Evolutionary conservation across 2,797 vertebrate genomes (phyloP).

Genomic region (Danionella dracula): DNA sequence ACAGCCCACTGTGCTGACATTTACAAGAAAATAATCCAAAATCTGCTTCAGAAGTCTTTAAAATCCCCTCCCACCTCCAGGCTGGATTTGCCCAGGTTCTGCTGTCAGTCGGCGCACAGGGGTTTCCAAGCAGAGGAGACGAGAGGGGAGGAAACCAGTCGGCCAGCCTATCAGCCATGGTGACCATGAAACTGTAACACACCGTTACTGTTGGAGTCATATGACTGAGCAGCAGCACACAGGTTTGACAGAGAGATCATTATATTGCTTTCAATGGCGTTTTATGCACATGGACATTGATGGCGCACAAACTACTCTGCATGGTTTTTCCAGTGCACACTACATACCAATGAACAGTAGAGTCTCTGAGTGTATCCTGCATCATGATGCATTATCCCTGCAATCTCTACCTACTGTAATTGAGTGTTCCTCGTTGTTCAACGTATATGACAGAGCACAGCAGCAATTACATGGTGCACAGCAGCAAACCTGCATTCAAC

Average conservation of each 20-base stretch:
- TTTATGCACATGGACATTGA: background rate
- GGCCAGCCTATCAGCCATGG: background rate
- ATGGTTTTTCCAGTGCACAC: background rate
- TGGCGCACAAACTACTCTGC: background rate
- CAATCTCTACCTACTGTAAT: conserved; percentile 17
- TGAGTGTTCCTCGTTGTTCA: conserved; percentile 7
- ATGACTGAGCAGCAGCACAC: conserved; percentile 13
- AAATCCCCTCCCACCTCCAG: conserved; percentile 29
- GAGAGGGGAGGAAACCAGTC: background rate
- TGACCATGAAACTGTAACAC: conserved; percentile 17
- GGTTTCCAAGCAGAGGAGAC: background rate
- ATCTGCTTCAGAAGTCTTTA: conserved; percentile 34
- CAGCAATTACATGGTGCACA: conserved; percentile 28
- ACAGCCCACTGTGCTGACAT: conserved; percentile 17
- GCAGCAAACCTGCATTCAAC: conserved; percentile 27
- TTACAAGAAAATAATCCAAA: conserved; percentile 26
- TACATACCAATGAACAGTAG: background rate
- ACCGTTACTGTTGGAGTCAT: conserved; percentile 29
- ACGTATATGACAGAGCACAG: conserved; percentile 23
- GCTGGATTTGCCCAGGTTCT: conserved; percentile 19
- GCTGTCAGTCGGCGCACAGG: conserved; percentile 20
- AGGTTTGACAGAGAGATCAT: background rate
- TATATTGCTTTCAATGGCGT: background rate
- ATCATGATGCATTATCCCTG: conserved; percentile 16
- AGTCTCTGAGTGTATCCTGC: background rate